A percentile compares a stretch with the other conserved stretches of the same genome.
These are phyloP conservation scores for Theocolax elegans DNA, from an alignment of 1,140 invertebrate genomes.

Conservation along the genomic window DNA sequence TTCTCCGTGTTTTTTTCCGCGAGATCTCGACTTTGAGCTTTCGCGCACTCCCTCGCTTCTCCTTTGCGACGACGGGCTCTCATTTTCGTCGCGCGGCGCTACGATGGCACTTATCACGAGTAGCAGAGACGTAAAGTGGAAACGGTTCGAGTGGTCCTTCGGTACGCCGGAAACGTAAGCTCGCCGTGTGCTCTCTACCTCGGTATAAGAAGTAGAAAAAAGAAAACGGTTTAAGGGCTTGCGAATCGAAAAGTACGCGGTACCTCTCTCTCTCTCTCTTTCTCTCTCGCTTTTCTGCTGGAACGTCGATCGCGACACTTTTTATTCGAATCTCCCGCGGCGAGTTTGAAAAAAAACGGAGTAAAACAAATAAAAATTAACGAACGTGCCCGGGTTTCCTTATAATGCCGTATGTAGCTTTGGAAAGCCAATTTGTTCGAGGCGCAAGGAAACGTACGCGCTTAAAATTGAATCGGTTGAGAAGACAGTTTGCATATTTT, in stretches of 20 bases:
- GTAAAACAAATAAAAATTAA: no score
- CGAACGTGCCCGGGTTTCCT: not conserved
- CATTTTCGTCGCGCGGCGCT: conserved; percentile 35
- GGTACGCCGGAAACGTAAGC: not conserved
- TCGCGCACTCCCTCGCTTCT: not conserved
- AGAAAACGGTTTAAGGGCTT: conserved; percentile 16
- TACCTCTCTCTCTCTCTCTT: conserved; percentile 26
- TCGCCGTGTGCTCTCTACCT: not conserved
- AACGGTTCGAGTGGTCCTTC: conserved; percentile 47
- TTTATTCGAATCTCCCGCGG: not conserved
- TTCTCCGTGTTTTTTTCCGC: not conserved
- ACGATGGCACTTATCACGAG: conserved; percentile 34
- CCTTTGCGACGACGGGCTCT: conserved; percentile 4
- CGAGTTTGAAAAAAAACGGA: not conserved
- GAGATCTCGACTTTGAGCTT: not conserved
- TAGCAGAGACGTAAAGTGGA: conserved; percentile 43
- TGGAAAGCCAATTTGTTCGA: conserved; percentile 2
- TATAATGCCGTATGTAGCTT: not conserved
- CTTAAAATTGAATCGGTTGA: not conserved
- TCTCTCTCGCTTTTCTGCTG: conserved; percentile 38
- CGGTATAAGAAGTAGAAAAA: not conserved
- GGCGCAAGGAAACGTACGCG: not conserved
- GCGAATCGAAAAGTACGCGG: no score
- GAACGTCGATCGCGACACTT: conserved; percentile 11
- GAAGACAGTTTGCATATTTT: not conserved